A percentile compares a stretch with the other conserved stretches of the same genome.
Conservation (phyloP, 1,140 invertebrate species). For the Plectus sambesii region DNA sequence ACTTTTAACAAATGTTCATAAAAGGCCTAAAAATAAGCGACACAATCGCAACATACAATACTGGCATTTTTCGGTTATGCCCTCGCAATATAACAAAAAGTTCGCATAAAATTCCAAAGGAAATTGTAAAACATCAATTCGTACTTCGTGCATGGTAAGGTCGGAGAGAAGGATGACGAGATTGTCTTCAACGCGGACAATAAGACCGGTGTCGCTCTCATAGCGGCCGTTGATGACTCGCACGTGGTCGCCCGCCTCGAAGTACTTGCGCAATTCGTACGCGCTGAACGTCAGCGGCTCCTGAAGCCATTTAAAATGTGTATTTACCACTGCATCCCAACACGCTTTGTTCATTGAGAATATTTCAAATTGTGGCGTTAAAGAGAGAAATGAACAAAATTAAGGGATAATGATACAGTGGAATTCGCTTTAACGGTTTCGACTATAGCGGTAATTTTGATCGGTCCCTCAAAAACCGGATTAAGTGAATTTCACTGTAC, state of each 20-base stretch:
- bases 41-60: too few relatives aligned
- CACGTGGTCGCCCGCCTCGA: slow-evolving; percentile 90
- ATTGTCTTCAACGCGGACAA: slow-evolving; percentile 84
- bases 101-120: not conserved
- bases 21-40: too few relatives aligned
- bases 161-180: slow-evolving; percentile 85
- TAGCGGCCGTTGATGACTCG: slow-evolving; percentile 76
- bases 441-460: too few relatives aligned
- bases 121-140: slow-evolving; percentile 3
- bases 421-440: slow-evolving; percentile 1
- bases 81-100: too few relatives aligned
- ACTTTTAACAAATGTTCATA: too few relatives aligned
- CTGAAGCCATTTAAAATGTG: slow-evolving; percentile 18
- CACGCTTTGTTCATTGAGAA: not conserved
- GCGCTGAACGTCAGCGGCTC: slow-evolving; percentile 40
- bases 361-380: too few relatives aligned
- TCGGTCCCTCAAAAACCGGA: too few relatives aligned
- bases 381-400: too few relatives aligned
- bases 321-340: not conserved
- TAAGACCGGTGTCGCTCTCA: slow-evolving; percentile 90
- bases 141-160: slow-evolving; percentile 85
- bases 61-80: too few relatives aligned
- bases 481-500: too few relatives aligned
- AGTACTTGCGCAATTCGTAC: slow-evolving; percentile 78
- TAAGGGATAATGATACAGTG: too few relatives aligned